These are phyloP conservation scores for Stichodactyla helianthus DNA, from an alignment of 64 coral and sea anemone species.

Conservation along the genomic window DNA sequence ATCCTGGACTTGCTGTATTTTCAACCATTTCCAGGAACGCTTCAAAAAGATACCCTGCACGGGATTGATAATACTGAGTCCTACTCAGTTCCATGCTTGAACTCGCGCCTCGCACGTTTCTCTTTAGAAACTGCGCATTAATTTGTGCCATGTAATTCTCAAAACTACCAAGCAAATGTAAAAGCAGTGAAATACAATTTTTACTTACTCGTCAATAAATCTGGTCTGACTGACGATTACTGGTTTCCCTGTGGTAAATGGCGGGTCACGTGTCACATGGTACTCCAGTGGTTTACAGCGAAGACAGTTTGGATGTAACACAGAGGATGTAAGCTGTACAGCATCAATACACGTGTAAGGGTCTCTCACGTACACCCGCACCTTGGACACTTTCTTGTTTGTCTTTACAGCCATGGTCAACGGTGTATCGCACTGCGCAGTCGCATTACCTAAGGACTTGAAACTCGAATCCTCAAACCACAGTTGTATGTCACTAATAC, in stretches of 20 bases:
- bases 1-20: no score
- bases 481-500: conserved; percentile 71
- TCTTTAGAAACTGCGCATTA: no score
- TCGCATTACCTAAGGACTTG: conserved; percentile 66
- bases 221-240: conserved; percentile 39
- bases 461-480: conserved; percentile 52
- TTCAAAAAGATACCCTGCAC: no score
- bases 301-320: conserved; percentile 87
- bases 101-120: no score
- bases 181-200: no score
- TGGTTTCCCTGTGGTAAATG: conserved; percentile 39
- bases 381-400: conserved; percentile 64
- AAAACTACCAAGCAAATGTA: no score
- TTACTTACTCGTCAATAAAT: conserved; percentile 76
- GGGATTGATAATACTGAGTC: no score
- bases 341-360: conserved; percentile 72
- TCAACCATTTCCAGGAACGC: no score
- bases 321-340: conserved; percentile 79
- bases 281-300: conserved; percentile 72
- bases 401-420: conserved; percentile 72
- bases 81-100: no score
- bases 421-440: conserved; percentile 86
- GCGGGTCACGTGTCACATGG: conserved; percentile 59
- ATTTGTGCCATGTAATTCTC: no score
- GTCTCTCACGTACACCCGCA: conserved; percentile 56